A percentile compares a stretch with the other conserved stretches of the same genome.
phyloP scores from a whole-genome alignment of 2,113 vertebrate species.

The Aspiorhynchus laticeps region DNA sequence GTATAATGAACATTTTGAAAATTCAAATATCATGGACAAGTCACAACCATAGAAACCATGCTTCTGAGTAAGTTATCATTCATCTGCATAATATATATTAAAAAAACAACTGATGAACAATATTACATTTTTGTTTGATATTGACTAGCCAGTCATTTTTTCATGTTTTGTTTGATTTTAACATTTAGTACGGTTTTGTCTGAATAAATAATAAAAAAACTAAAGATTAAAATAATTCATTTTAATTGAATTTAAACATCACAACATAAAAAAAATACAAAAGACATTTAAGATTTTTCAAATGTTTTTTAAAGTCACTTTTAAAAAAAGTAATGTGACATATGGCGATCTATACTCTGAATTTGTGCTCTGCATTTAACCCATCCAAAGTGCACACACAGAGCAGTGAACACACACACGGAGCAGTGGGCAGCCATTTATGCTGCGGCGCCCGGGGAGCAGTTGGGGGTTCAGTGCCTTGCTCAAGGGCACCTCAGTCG shows the following conservation, averaged over 20 bases:
- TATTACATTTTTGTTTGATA: neutral
- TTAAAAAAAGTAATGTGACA: no score
- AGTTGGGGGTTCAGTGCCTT: no score
- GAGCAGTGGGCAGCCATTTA: no score
- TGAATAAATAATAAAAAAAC: neutral
- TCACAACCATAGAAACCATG: constrained; percentile 48
- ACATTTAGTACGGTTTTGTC: neutral
- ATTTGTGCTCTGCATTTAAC: no score
- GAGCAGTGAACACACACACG: no score
- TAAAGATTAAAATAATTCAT: neutral
- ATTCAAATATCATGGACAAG: constrained; percentile 43
- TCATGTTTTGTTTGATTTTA: neutral
- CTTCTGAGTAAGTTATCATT: constrained; percentile 46
- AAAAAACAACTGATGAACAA: neutral
- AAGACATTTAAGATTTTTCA: neutral
- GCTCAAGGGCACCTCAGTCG: no score
- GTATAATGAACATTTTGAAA: constrained; percentile 17
- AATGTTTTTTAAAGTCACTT: neutral
- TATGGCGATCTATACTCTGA: no score
- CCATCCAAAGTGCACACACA: no score
- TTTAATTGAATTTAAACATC: neutral
- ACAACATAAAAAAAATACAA: neutral
- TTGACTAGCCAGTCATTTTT: neutral
- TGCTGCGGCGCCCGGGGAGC: no score
- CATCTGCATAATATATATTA: neutral